Evolutionary conservation across 2,113 vertebrate species (phyloP).

Genomic region (Fregetta grallaria): DNA sequence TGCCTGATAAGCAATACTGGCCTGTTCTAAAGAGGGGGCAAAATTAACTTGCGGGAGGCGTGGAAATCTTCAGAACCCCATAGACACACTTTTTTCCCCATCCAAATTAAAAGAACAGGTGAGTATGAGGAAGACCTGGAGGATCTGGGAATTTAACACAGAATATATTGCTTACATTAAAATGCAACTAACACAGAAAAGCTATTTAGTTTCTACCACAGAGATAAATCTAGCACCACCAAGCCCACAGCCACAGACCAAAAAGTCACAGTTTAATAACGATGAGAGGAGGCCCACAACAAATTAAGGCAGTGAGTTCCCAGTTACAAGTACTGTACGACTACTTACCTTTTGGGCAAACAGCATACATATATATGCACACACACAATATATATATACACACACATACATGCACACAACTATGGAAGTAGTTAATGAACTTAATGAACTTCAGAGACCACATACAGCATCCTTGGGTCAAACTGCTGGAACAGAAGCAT

Average conservation of each 20-base stretch:
- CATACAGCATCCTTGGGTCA: neutral
- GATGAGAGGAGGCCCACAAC: neutral
- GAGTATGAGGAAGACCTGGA: neutral
- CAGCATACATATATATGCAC: neutral
- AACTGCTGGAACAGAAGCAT: neutral
- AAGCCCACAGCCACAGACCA: neutral
- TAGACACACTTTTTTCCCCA: neutral
- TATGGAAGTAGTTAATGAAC: neutral
- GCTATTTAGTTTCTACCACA: neutral
- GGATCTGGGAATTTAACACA: neutral
- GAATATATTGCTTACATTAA: neutral
- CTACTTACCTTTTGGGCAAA: neutral
- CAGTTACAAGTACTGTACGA: neutral
- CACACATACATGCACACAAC: neutral
- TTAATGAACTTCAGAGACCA: neutral
- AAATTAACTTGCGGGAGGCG: neutral
- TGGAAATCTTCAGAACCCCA: neutral
- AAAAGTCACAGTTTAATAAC: neutral
- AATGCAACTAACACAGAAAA: neutral
- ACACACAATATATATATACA: neutral
- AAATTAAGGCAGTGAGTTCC: neutral
- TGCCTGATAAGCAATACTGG: neutral
- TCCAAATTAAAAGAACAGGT: neutral
- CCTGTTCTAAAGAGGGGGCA: neutral
- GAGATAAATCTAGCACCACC: neutral